These are phyloP conservation scores for Hirundo rustica DNA, from an alignment of 2,797 vertebrate species.

Conservation along the genomic window DNA sequence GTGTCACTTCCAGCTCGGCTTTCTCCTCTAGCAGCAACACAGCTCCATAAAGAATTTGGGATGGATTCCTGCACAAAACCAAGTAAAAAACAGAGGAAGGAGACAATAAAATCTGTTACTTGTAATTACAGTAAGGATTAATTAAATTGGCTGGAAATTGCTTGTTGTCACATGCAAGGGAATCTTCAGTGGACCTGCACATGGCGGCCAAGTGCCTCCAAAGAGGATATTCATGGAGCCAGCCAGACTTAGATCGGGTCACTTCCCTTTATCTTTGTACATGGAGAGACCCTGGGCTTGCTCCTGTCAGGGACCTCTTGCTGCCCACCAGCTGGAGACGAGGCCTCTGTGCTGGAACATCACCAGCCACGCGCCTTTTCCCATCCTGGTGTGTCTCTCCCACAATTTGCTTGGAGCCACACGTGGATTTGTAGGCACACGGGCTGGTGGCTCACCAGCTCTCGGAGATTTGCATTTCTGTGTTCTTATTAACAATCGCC, in stretches of 20 bases:
- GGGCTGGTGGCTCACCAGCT: neutral
- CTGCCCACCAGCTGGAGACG: neutral
- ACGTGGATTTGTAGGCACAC: neutral
- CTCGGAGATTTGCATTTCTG: constrained; percentile 44
- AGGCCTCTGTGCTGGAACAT: neutral
- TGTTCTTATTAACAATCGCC: constrained; percentile 20
- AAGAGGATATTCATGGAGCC: neutral
- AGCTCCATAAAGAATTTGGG: neutral
- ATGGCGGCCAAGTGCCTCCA: neutral
- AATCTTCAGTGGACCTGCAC: neutral
- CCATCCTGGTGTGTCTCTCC: neutral
- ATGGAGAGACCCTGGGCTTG: neutral
- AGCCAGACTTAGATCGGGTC: neutral
- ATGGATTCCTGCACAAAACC: neutral
- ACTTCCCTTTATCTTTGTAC: neutral
- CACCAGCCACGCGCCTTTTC: neutral
- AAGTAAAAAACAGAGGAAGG: neutral
- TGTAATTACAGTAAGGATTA: neutral
- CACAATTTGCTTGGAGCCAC: neutral
- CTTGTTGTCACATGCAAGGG: neutral
- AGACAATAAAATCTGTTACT: neutral
- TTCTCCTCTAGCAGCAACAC: neutral
- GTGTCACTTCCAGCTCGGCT: neutral
- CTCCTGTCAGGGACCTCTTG: neutral
- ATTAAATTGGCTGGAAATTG: neutral